A percentile compares a stretch with the other conserved stretches of the same genome.
Evolutionary conservation across 2,113 vertebrate species (phyloP).

Genomic region (Zootoca vivipara): DNA sequence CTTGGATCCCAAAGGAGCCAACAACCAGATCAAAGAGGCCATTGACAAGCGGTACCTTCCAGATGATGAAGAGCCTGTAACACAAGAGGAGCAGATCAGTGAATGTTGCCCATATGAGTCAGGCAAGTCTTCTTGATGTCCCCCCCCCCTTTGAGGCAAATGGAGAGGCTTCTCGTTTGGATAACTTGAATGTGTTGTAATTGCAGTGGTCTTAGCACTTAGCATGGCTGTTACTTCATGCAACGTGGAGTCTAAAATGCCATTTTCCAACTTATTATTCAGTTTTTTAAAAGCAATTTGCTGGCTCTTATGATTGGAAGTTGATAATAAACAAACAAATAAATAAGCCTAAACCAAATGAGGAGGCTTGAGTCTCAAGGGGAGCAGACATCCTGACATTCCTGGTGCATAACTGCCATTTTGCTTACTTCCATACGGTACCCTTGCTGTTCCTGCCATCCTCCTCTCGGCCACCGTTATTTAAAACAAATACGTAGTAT

Average conservation of each 20-base stretch:
- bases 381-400: too few relatives aligned
- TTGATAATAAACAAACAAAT: neutral
- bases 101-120: slow-evolving; percentile 78
- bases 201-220: neutral
- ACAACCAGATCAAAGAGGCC: slow-evolving; percentile 99
- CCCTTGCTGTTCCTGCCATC: neutral
- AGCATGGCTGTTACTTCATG: neutral
- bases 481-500: neutral
- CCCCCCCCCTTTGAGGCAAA: neutral
- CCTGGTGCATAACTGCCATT: neutral
- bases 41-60: slow-evolving; percentile 98
- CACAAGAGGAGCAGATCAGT: slow-evolving; percentile 84
- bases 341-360: neutral
- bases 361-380: neutral
- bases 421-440: neutral
- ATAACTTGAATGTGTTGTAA: neutral
- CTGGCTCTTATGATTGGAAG: neutral
- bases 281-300: too few relatives aligned
- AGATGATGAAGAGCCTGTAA: slow-evolving; percentile 92
- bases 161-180: neutral
- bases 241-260: neutral
- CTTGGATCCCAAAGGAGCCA: slow-evolving; percentile 98
- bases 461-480: neutral
- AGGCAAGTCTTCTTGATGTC: slow-evolving; percentile 59
- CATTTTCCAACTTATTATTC: neutral